Conservation (phyloP, 2,888 invertebrate species). For the Athalia circularis region DNA sequence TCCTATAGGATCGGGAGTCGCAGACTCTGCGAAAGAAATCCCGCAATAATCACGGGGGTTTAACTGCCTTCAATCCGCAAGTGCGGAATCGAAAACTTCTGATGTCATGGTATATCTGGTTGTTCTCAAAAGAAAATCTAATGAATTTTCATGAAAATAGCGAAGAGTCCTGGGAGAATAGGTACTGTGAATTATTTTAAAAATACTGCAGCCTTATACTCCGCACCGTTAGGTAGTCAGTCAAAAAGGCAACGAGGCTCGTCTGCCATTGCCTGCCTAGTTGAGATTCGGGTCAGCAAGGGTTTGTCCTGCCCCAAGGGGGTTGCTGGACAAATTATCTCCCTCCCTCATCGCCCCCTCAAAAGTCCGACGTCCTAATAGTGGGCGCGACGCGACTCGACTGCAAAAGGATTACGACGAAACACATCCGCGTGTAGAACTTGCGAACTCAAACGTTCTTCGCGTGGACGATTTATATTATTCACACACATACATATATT, state of each 20-base stretch:
- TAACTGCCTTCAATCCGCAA: too few relatives aligned
- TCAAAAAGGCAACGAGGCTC: background rate
- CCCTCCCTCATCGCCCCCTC: slow-evolving; percentile 39
- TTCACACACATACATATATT: too few relatives aligned
- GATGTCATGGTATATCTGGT: too few relatives aligned
- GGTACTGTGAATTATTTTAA: background rate
- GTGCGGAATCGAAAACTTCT: too few relatives aligned
- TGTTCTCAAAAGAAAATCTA: too few relatives aligned
- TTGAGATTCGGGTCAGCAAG: slow-evolving; percentile 70
- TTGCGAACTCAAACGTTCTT: slow-evolving; percentile 12
- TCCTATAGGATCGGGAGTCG: background rate
- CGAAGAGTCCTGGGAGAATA: background rate
- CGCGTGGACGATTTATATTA: background rate
- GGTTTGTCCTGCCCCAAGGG: slow-evolving; percentile 55
- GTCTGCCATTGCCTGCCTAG: slow-evolving; percentile 54
- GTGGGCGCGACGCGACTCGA: slow-evolving; percentile 64
- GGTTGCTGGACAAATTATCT: slow-evolving; percentile 68
- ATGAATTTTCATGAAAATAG: too few relatives aligned
- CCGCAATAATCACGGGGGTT: too few relatives aligned
- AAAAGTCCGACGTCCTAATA: slow-evolving; percentile 60
- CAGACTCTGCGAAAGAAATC: background rate
- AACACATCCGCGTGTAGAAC: slow-evolving; percentile 21
- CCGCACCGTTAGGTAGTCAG: background rate
- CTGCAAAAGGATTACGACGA: slow-evolving; percentile 58
- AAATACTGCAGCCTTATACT: background rate